Evolutionary conservation across 2,113 vertebrate species (phyloP).

Genomic region (Bufo bufo): DNA sequence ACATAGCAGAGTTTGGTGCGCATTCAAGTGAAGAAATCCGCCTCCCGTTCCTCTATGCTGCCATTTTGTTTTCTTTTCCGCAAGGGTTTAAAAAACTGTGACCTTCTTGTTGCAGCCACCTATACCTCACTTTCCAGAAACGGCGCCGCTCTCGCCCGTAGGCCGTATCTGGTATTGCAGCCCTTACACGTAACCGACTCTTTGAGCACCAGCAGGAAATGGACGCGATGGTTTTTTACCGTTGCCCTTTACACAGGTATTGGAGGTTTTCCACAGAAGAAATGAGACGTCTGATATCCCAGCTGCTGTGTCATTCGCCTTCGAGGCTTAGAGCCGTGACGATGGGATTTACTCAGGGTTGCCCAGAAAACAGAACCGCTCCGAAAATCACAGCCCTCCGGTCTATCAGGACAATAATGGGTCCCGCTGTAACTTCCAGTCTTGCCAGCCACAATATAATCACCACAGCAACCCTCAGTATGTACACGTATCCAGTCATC

Average conservation of each 20-base stretch:
- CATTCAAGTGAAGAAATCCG: no score
- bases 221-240: background rate
- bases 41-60: no score
- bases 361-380: background rate
- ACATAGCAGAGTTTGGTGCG: no score
- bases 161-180: background rate
- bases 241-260: background rate
- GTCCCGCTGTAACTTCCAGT: background rate
- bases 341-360: background rate
- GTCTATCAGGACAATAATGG: conserved; percentile 13
- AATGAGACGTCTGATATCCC: background rate
- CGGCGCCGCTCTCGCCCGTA: background rate
- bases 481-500: no score
- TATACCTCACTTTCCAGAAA: background rate
- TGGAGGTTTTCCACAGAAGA: background rate
- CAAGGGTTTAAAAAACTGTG: no score
- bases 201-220: background rate
- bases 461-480: no score
- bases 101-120: no score
- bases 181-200: background rate
- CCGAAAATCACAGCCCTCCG: background rate
- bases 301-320: conserved; percentile 26
- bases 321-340: background rate
- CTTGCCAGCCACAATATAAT: background rate
- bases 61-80: no score